Evolutionary conservation across 2,888 invertebrate genomes (phyloP), one percentile per base, ranked within the genome.

Genomic region (Plemyria rubiginata): DNA sequence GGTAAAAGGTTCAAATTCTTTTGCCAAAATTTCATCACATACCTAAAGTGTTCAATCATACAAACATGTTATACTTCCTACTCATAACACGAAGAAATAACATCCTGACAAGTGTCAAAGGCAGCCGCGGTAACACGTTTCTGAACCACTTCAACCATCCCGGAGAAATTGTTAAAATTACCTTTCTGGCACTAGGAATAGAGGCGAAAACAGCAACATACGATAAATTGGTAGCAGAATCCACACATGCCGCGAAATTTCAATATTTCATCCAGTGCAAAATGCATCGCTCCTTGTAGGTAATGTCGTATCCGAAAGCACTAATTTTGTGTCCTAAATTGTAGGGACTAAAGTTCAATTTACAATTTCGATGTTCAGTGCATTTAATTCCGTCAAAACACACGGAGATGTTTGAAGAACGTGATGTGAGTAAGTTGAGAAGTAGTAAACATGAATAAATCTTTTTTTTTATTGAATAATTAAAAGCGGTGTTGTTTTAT

Each of bases 71-170:
- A 62, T 71, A 71, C 71, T 73, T 75, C 75, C 68, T 71, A 70
- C 76, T 72, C 71, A 69, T 71, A 70, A 62, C 72, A 73, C 76
- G 75, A 72, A 74, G 77, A 78, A 79, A 79, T 77, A 80, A 81
- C 80, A 77, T 77, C 73, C 72, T 76, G 83, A 82, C 85, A 84
- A 82, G 78, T 84, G 85, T 82, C 84, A 84, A 75, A 79, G 66
- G 71, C 84, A 85, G 79, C 72, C 72, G 69, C 66, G 75, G 73
- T 74, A 71, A 76, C 74, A 76, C 70, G 66, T 65, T 66, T 54
- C 0, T 61, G 70, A 54, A 71, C 76, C 70, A 72, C 63, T 52
- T 67, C 66, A 55, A 38, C 50, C 36, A 43, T 52, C 16, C 32
- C 16, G 0, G 12, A 54, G 16, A n/a, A 12, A 9, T 16, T n/a